These are phyloP conservation scores for Microtus pennsylvanicus DNA, from an alignment of 2,113 vertebrate genomes.

Conservation along the genomic window DNA sequence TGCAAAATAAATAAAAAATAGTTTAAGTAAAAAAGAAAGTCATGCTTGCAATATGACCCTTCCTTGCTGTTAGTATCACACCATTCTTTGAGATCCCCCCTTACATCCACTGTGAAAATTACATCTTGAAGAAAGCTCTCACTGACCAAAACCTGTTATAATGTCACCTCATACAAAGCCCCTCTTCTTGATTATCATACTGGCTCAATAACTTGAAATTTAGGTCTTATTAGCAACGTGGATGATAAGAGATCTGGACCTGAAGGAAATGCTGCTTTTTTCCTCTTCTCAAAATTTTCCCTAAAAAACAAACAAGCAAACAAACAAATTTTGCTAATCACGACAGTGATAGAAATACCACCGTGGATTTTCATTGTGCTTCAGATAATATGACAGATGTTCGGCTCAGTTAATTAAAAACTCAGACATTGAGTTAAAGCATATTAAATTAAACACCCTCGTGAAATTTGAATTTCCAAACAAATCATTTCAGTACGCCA, in stretches of 20 bases:
- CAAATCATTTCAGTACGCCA: conserved; percentile 8
- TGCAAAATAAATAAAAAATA: too few relatives aligned
- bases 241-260: neutral
- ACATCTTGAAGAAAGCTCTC: neutral
- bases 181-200: neutral
- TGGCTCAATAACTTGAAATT: neutral
- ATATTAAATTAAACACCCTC: conserved; percentile 44
- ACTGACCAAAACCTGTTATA: neutral
- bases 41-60: fast-evolving
- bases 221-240: neutral
- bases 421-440: conserved; percentile 1
- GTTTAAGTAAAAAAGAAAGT: neutral
- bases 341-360: neutral
- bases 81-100: fast-evolving
- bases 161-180: neutral
- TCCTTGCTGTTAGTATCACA: neutral
- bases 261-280: neutral
- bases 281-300: neutral
- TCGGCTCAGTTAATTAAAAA: conserved; percentile 53
- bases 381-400: neutral
- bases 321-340: neutral
- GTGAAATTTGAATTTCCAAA: conserved; percentile 42
- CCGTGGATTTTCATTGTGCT: conserved; percentile 36
- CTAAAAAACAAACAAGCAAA: neutral
- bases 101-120: neutral